Percentiles rank a stretch among this genome's conserved stretches.
Evolutionary conservation across 2,888 invertebrate species (phyloP).

Genomic region (Desoria tigrina): DNA sequence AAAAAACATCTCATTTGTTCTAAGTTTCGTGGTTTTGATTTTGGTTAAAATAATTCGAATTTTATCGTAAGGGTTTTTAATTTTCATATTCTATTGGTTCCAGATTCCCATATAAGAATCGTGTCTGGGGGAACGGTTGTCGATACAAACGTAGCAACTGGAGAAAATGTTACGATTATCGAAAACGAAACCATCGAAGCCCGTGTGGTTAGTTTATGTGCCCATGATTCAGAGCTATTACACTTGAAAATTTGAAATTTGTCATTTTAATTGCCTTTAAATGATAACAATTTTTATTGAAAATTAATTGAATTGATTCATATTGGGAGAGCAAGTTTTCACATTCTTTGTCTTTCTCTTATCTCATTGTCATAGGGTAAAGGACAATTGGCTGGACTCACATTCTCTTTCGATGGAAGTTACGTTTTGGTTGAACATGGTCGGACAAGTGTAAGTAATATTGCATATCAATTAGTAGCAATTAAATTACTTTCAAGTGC

Average conservation of each 20-base stretch:
- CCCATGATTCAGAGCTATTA: background rate
- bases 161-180: background rate
- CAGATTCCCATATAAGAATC: constrained; percentile 32
- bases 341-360: no score
- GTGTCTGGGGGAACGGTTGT: constrained; percentile 7
- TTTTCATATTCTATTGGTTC: no score
- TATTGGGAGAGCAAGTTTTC: no score
- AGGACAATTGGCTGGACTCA: constrained; percentile 13
- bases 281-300: no score
- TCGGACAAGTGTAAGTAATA: constrained; percentile 37
- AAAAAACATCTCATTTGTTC: background rate
- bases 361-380: background rate
- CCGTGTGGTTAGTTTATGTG: constrained; percentile 19
- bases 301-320: no score
- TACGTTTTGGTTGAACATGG: constrained; percentile 35
- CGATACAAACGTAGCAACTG: constrained; percentile 17
- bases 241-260: constrained; percentile 1
- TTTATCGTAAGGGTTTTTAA: no score
- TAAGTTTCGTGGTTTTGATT: background rate
- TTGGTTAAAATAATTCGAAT: no score
- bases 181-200: constrained; percentile 14
- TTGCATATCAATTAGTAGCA: no score
- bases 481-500: no score
- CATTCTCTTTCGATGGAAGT: constrained; percentile 34
- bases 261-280: no score